Conservation (phyloP, 2,797 vertebrate genomes). For the Hypotaenidia philippensis region DNA sequence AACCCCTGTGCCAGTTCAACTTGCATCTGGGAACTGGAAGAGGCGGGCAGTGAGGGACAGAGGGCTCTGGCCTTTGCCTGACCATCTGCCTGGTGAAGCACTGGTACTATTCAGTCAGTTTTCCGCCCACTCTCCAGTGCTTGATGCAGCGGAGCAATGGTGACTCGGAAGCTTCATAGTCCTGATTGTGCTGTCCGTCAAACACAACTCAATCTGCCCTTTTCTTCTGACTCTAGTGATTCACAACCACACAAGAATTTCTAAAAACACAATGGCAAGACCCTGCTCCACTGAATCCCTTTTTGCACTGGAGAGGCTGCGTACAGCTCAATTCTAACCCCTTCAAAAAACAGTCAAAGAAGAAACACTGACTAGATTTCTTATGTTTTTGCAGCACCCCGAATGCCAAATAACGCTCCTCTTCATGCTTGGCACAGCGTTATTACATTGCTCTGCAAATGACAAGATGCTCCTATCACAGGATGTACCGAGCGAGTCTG, state of each 20-base stretch:
- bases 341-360: neutral
- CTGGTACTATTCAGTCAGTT: conserved; percentile 59
- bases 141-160: neutral
- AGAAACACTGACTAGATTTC: conserved; percentile 5
- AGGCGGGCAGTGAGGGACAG: conserved; percentile 31
- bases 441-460: neutral
- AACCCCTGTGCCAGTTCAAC: conserved; percentile 43
- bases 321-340: neutral
- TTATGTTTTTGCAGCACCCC: neutral
- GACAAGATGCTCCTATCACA: neutral
- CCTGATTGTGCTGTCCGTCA: conserved; percentile 20
- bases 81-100: conserved; percentile 57
- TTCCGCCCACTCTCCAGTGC: neutral
- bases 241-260: neutral
- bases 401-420: neutral
- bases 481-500: neutral
- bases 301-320: neutral
- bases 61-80: conserved; percentile 66
- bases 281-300: neutral
- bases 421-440: neutral
- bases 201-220: neutral
- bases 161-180: neutral
- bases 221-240: neutral
- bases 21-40: conserved; percentile 32
- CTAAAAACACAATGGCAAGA: neutral